Evolutionary conservation across 2,113 vertebrate species (phyloP).

Genomic region (Laticauda laticaudata): DNA sequence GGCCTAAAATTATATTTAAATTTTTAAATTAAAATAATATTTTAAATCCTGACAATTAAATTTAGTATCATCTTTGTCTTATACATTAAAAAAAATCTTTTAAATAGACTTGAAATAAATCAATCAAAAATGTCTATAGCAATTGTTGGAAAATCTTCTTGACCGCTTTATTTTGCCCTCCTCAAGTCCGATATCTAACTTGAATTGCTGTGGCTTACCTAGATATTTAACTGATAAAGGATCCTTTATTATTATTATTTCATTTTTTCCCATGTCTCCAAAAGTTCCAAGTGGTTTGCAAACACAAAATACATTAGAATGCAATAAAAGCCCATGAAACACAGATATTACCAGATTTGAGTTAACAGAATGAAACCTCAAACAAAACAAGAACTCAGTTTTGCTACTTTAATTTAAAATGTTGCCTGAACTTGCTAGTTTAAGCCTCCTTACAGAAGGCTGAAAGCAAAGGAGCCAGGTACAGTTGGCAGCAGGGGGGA

Average conservation of each 20-base stretch:
- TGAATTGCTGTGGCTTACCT: neutral
- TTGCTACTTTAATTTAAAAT: neutral
- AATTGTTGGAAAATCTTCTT: neutral
- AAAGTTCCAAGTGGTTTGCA: neutral
- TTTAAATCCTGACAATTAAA: neutral
- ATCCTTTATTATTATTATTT: neutral
- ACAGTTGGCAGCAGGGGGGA: neutral
- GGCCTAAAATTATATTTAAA: neutral
- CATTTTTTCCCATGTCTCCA: neutral
- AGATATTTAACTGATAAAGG: neutral
- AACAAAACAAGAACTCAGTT: neutral
- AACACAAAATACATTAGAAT: neutral
- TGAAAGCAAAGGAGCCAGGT: neutral
- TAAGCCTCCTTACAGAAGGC: neutral
- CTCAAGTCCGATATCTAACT: neutral
- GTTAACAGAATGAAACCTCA: neutral
- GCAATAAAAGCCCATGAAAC: neutral
- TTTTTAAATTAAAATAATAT: neutral
- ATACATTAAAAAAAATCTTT: neutral
- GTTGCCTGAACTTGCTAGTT: neutral
- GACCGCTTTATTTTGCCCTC: neutral
- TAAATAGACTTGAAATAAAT: neutral
- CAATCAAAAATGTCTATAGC: neutral
- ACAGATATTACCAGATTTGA: neutral
- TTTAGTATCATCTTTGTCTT: neutral